Percentiles rank a stretch among this genome's conserved stretches.
phyloP scores from a whole-genome alignment of 1,140 invertebrate species.

The Aphelenchoides besseyi region DNA sequence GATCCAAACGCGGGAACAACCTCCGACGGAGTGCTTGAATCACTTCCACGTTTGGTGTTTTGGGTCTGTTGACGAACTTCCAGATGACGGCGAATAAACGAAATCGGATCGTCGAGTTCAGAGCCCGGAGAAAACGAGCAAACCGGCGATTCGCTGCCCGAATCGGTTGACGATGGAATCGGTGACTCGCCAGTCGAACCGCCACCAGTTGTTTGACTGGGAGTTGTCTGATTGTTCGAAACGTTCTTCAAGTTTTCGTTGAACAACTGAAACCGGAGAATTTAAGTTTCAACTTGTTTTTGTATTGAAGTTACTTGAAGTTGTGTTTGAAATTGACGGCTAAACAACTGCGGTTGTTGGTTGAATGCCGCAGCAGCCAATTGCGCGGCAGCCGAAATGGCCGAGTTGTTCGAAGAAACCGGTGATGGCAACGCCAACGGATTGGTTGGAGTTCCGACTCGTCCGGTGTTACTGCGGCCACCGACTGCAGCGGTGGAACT shows the following conservation, averaged over 20 bases:
- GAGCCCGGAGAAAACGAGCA: slow-evolving; percentile 22
- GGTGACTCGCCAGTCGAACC: slow-evolving; percentile 30
- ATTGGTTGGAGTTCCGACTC: neutral
- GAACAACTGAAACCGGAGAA: slow-evolving; percentile 6
- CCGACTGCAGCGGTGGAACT: neutral
- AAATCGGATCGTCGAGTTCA: slow-evolving; percentile 14
- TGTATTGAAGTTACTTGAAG: neutral
- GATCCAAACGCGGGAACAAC: neutral
- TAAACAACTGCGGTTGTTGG: slow-evolving; percentile 11
- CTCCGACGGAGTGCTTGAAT: neutral
- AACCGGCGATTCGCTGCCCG: slow-evolving; percentile 24
- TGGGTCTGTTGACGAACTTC: too few relatives aligned
- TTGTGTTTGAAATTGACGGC: slow-evolving; percentile 18
- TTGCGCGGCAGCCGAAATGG: neutral
- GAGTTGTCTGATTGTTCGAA: too few relatives aligned
- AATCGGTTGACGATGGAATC: slow-evolving; percentile 29
- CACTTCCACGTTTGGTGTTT: neutral
- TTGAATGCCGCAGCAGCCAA: slow-evolving; percentile 13
- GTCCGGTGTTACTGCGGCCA: neutral
- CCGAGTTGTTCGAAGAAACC: neutral
- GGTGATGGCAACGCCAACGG: neutral
- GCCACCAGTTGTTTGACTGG: neutral
- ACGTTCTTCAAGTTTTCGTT: neutral
- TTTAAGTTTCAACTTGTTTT: neutral
- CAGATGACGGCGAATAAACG: neutral